Evolutionary conservation across 2,113 vertebrate species (phyloP).

Genomic region (Miniopterus natalensis): DNA sequence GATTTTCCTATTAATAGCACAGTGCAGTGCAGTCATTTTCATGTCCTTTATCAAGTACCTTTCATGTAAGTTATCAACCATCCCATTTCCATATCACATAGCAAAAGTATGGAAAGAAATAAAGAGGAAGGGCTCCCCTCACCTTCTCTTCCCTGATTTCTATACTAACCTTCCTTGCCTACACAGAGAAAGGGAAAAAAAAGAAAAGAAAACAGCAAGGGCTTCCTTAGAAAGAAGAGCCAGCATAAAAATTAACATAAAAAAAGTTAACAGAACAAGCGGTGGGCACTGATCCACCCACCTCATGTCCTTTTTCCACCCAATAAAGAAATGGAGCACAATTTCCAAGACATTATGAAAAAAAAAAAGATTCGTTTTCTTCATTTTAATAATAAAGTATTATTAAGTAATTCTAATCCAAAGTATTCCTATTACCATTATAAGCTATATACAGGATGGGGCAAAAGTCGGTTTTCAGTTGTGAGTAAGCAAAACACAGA

Average conservation of each 20-base stretch:
- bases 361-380: neutral
- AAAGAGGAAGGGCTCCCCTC: neutral
- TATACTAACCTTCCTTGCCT: conserved; percentile 19
- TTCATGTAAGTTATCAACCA: neutral
- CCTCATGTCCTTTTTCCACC: neutral
- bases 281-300: neutral
- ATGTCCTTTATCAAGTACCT: neutral
- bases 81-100: conserved; percentile 50
- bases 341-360: conserved; percentile 46
- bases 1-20: neutral
- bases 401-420: conserved; percentile 25
- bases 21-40: neutral
- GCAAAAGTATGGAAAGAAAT: conserved; percentile 42
- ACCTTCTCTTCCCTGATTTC: conserved; percentile 34
- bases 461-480: neutral
- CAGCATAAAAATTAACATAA: conserved; percentile 41
- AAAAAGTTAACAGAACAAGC: conserved; percentile 64
- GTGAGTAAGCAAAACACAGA: neutral
- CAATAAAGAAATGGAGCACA: conserved; percentile 40
- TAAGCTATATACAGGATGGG: neutral
- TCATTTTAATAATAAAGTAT: conserved; percentile 39
- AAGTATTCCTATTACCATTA: conserved; percentile 13
- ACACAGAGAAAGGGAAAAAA: neutral
- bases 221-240: conserved; percentile 40
- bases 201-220: neutral